These are phyloP conservation scores for Leptatherina wallacei DNA, from an alignment of 2,797 vertebrate genomes.

Conservation along the genomic window DNA sequence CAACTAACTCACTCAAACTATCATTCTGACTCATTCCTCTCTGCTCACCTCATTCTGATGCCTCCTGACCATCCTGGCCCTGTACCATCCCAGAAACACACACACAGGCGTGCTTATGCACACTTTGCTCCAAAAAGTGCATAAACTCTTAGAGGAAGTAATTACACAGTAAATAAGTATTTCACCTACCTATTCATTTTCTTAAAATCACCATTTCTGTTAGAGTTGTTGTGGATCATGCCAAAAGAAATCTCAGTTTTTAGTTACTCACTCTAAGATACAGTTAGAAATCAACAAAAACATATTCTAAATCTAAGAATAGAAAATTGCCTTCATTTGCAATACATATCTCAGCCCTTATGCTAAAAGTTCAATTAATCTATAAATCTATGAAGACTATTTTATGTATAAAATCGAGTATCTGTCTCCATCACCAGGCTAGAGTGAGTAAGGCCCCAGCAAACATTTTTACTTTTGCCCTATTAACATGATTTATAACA, in stretches of 20 bases:
- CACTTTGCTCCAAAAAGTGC: slow-evolving; percentile 15
- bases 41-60: slow-evolving; percentile 65
- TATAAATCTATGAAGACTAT: background rate
- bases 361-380: background rate
- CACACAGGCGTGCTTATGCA: slow-evolving; percentile 15
- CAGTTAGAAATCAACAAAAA: background rate
- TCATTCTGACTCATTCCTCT: slow-evolving; percentile 60
- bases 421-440: background rate
- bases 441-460: background rate
- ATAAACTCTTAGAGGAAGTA: slow-evolving; percentile 13
- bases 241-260: background rate
- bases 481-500: background rate
- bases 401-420: background rate
- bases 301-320: background rate
- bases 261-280: background rate
- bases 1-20: slow-evolving; percentile 65
- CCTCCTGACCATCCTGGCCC: slow-evolving; percentile 55
- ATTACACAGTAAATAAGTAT: slow-evolving; percentile 44
- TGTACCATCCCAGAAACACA: slow-evolving; percentile 73
- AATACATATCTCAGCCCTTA: background rate
- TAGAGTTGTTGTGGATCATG: background rate
- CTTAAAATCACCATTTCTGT: background rate
- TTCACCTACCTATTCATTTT: slow-evolving; percentile 37
- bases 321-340: background rate
- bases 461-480: background rate